phyloP scores from a whole-genome alignment of 2,888 invertebrate species.

The Ditula angustiorana region DNA sequence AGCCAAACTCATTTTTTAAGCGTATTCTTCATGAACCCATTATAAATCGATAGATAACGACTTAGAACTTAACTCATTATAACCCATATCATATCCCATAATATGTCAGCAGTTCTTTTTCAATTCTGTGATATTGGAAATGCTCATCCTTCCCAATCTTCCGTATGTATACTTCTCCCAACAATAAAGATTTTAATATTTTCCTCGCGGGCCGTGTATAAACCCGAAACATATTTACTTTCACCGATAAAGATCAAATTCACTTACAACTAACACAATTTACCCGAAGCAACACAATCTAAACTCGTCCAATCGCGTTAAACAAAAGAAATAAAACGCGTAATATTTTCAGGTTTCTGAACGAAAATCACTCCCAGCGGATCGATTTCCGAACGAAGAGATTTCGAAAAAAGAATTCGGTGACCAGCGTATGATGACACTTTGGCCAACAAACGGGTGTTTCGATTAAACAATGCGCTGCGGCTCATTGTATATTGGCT shows the following conservation, averaged over 20 bases:
- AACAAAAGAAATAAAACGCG: conserved; percentile 58
- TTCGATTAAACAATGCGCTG: conserved; percentile 39
- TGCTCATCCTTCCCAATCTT: background rate
- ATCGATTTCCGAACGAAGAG: conserved; percentile 59
- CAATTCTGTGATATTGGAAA: background rate
- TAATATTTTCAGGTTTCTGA: conserved; percentile 68
- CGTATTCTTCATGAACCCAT: no score
- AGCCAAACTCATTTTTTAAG: no score
- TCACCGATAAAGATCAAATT: conserved; percentile 1
- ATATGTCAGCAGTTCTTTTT: no score
- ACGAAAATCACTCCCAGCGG: conserved; percentile 66
- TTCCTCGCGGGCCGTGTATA: background rate
- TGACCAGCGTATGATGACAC: conserved; percentile 36
- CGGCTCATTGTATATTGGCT: conserved; percentile 20
- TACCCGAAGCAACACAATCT: conserved; percentile 43
- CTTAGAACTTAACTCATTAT: no score
- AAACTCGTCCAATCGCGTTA: conserved; percentile 51
- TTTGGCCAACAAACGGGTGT: conserved; percentile 48
- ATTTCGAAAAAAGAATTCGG: conserved; percentile 52
- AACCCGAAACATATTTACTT: conserved; percentile 3
- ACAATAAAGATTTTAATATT: background rate
- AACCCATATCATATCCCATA: no score
- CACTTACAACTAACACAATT: conserved; percentile 22
- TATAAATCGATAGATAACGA: no score
- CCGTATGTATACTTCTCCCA: background rate